A percentile compares a stretch with the other conserved stretches of the same genome.
Evolutionary conservation across 2,797 vertebrate genomes (phyloP).

Genomic region (Phataginus tricuspis): DNA sequence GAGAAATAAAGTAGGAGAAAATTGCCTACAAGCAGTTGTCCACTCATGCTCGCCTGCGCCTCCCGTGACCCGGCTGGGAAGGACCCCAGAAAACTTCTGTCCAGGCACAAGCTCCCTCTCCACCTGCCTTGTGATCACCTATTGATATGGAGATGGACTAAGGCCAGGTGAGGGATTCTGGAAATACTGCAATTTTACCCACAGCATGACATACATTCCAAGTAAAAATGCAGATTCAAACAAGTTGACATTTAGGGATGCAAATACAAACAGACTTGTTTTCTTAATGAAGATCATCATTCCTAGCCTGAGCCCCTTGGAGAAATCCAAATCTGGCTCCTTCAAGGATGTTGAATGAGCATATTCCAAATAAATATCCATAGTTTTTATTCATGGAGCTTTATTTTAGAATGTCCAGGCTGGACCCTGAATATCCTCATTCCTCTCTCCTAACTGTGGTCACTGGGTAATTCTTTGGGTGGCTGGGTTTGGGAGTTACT

Average conservation of each 20-base stretch:
- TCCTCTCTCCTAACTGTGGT: neutral
- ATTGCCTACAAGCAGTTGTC: too few species aligned
- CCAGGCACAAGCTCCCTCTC: too few species aligned
- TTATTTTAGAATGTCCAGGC: neutral
- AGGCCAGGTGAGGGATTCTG: too few species aligned
- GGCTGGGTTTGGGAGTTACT: neutral
- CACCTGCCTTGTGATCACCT: too few species aligned
- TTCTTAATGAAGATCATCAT: neutral
- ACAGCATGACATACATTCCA: neutral
- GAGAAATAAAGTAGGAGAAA: too few species aligned
- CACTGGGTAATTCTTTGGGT: neutral
- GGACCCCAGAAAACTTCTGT: too few species aligned
- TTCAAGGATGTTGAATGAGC: neutral
- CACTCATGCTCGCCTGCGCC: too few species aligned
- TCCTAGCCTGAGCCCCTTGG: neutral
- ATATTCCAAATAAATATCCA: neutral
- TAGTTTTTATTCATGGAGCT: neutral
- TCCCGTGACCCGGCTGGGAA: too few species aligned
- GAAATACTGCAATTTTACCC: too few species aligned
- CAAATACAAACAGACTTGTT: neutral
- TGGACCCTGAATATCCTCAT: neutral
- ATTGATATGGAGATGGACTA: too few species aligned
- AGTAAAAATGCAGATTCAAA: neutral
- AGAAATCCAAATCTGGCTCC: neutral
- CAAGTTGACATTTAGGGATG: neutral